Base-by-base conservation (phyloP, 2,113 vertebrate species). In the Romanogobio albipinnatus region DNA sequence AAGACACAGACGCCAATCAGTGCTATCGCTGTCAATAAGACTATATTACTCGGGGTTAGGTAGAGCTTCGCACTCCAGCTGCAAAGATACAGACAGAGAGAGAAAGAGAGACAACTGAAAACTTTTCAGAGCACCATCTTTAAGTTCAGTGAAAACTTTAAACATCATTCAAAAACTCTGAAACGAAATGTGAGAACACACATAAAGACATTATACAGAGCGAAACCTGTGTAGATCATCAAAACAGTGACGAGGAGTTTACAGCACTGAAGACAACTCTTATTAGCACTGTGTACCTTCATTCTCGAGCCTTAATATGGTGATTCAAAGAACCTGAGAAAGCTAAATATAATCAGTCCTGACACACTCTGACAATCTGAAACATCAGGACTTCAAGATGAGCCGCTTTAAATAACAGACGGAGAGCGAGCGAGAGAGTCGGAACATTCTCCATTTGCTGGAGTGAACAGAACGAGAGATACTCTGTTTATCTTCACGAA, bases 61-160 rank as follows among this genome's bases (percentile, higher is more conserved):
- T 99, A 99, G 76, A 99, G 89, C 90, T 98, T 99, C 87, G 98
- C 97, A 87, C 96, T 99, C 98, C 98, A 99, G 74, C 98, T 99
- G 77, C 0, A 87, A 39, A 76, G 39, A 84, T 22, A 87, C 14
- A 85, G 49, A 90, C 13, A 86, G 29, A 79, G 19, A 85, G 68
- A 58, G 29, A 66, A 62, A 58, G 77, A 58, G 75, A 59, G 51
- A 53, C 29, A 68, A 79, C 33, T n/a, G 43, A 70, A 61, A 76
- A 47, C 26, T 39, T 82, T 36, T 71, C 47, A 51, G 26, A 81
- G 19, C 19, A 22, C 26, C 14, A 19, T 19, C 47, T 70, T 70
- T 70, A 53, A 6, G 22, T 47, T 80, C n/a, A 45, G 53, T 15
- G 8, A 33, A 64, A 45, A 47, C 39, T 80, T 61, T 10, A 49